phyloP scores from a whole-genome alignment of 2,797 vertebrate species.

The Gastrophryne carolinensis region DNA sequence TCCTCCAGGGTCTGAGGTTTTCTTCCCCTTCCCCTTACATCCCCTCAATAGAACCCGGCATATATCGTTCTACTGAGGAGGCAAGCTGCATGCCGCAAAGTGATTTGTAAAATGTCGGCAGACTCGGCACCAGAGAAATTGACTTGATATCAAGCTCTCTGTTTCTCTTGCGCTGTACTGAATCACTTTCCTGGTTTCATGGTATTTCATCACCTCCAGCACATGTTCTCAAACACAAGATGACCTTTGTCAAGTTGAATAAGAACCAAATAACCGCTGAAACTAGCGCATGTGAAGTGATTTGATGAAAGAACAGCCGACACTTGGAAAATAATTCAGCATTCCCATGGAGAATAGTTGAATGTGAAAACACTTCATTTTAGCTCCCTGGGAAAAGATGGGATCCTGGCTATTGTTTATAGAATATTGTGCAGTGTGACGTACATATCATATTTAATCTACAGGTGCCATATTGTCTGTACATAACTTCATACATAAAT shows the following conservation, averaged over 20 bases:
- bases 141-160: too few relatives aligned
- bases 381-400: conserved; percentile 16
- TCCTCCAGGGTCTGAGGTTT: too few relatives aligned
- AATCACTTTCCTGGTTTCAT: conserved; percentile 13
- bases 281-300: background rate
- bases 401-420: background rate
- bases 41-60: too few relatives aligned
- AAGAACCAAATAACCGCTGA: conserved; percentile 10
- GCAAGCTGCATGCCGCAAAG: background rate
- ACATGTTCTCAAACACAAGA: conserved; percentile 26
- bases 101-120: background rate
- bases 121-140: background rate
- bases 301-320: conserved; percentile 8
- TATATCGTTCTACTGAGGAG: too few relatives aligned
- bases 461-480: background rate
- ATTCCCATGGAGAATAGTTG: conserved; percentile 9
- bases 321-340: conserved; percentile 1
- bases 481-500: too few relatives aligned
- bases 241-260: conserved; percentile 27
- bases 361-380: conserved; percentile 5
- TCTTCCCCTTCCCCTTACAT: too few relatives aligned
- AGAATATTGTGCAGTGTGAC: conserved; percentile 1
- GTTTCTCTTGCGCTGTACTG: conserved; percentile 4
- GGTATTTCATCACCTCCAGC: conserved; percentile 8
- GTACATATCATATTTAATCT: conserved; percentile 14